These are phyloP conservation scores for Drosophila prosaltans DNA, from an alignment of 1,140 invertebrate genomes.

Conservation along the genomic window DNA sequence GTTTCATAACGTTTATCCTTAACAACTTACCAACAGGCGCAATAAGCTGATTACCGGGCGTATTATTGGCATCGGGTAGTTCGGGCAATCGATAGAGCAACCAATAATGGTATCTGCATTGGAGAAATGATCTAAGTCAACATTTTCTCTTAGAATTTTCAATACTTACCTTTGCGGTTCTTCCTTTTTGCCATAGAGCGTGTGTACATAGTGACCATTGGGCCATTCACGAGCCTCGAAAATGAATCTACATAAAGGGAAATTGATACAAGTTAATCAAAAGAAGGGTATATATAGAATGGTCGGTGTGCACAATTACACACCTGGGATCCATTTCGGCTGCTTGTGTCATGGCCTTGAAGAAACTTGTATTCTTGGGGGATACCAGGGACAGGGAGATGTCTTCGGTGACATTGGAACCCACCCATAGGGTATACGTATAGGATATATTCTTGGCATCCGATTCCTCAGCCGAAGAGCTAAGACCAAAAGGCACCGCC, in stretches of 20 bases:
- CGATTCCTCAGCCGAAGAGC: conserved; percentile 86
- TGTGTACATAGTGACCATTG: conserved; percentile 95
- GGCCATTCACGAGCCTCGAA: conserved; percentile 94
- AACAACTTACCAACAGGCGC: conserved; percentile 89
- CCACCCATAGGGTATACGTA: conserved; percentile 93
- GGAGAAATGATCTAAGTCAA: not conserved
- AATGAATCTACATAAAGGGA: conserved; percentile 83
- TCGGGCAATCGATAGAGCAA: conserved; percentile 90
- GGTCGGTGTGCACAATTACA: not conserved
- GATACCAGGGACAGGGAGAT: conserved; percentile 77
- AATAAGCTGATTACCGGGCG: conserved; percentile 92
- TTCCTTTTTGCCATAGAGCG: conserved; percentile 92
- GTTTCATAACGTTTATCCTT: no score
- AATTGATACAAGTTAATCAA: not conserved
- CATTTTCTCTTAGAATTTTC: not conserved
- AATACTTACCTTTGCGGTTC: conserved; percentile 89
- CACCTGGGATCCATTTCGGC: conserved; percentile 88
- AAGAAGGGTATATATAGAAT: no score
- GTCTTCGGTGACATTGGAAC: conserved; percentile 88
- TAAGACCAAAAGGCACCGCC: conserved; percentile 80
- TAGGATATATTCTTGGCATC: conserved; percentile 89
- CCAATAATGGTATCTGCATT: conserved; percentile 91
- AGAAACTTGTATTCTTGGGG: conserved; percentile 86
- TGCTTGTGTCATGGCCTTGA: conserved; percentile 92
- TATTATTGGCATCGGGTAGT: conserved; percentile 89